Base-by-base conservation (phyloP, 2,797 vertebrate genomes). In the Hirundo rustica region DNA sequence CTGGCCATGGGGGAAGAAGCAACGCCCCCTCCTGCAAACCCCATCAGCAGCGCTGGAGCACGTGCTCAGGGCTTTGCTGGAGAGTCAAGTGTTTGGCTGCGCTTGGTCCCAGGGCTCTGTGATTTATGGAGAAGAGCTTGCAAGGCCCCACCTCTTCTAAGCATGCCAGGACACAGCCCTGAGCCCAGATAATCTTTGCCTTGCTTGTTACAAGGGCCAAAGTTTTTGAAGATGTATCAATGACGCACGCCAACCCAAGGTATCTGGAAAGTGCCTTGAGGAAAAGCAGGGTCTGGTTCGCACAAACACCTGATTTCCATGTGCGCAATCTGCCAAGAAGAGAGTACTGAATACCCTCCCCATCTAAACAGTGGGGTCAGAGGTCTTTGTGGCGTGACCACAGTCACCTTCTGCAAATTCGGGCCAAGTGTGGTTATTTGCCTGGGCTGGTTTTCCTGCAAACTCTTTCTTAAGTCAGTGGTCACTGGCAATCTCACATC, bases 241-340 rank as follows among this genome's bases (percentile, higher is more conserved):
- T 26, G 42, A 88, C 44, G 78, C 60, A 78, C 0, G 0, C 14
- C 88, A 93, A 64, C 10, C 25, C 10, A 83, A 90, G 67, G 44
- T 51, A 82, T 32, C 42, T 88, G 92, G 23, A 86, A 87, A 96
- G 30, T 1, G 16, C 93, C 92, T 57, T 72, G 73, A 92, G 87
- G 68, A 88, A 96, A 95, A 92, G 19, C 87, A 92, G 81, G 16
- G 29, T 29, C 45, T 66, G 48, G 82, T 60, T 72, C 81, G 82
- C 34, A 64, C 89, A 95, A 81, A 80, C 55, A 72, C n/a, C 53
- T 45, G 58, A 74, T 85, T 88, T 77, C 47, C 51, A 80, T 34
- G 36, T 1, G 0, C 12, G 45, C n/a, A 21, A 53, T 62, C 42
- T 89, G 87, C 50, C 82, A 94, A 44, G 17, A 26, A 55, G 47